Evolutionary conservation across 2,113 vertebrate genomes (phyloP), one percentile per base, ranked within the genome.

Genomic region (Limanda limanda): DNA sequence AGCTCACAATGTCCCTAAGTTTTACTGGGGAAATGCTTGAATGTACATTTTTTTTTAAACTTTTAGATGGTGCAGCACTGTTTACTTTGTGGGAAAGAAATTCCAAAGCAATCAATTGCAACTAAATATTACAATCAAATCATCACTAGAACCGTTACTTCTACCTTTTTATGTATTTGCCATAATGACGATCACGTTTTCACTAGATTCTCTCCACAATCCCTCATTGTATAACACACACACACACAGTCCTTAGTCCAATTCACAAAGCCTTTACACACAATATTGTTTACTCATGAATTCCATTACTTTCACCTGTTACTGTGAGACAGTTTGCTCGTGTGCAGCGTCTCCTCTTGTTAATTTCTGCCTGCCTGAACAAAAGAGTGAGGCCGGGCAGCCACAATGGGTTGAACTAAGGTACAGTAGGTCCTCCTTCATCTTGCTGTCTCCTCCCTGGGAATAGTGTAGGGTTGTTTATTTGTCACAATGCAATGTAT

Each of bases 1-100:
- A 48, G 40, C 62, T 76, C 70, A 81, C 54, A 68, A 45, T 68
- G 52, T 20, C 75, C 66, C 71, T 76, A 81, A 82, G 76, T 68
- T 78, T 82, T 78, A 72, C 68, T 58, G 88, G 72, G 72, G 81
- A 83, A 71, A 81, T 71, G 64, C 86, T 92, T 90, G 79, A 89
- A 91, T 83, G 84, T 63, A 6, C 15, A 25, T 88, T 58, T 87
- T 81, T 81, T 83, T 31, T 8, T 8, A 83, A 60, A 74, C 88
- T 84, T 75, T 83, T 84, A 86, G 78, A 90, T 87, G 88, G 82
- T 91, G 75, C 87, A 90, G 93, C 90, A 91, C 91, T 94, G 92
- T 89, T 93, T 90, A 62, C 61, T 91, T 51, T n/a, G 73, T 68
- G 68, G 75, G 77, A 76, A 70, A 76, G 21, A 74, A 74, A 82